A percentile compares a stretch with the other conserved stretches of the same genome.
Conservation (phyloP, 2,888 invertebrate genomes). For the Drosophila acutilabella region DNA sequence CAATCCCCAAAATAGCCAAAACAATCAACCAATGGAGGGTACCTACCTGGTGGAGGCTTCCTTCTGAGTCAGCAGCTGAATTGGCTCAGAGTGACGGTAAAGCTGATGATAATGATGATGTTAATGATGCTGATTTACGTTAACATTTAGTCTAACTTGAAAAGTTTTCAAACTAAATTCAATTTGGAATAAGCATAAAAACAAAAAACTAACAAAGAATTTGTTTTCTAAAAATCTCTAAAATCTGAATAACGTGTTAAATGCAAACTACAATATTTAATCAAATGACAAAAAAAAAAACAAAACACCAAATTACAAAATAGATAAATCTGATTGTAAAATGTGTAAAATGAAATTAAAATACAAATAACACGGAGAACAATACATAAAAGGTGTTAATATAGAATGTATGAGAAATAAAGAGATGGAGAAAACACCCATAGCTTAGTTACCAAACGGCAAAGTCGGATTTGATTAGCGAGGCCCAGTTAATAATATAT, state of each 20-base stretch:
- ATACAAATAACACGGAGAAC: slow-evolving; percentile 39
- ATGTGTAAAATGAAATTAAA: slow-evolving; percentile 47
- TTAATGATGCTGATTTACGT: slow-evolving; percentile 64
- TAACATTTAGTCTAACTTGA: slow-evolving; percentile 72
- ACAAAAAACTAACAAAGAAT: slow-evolving; percentile 25
- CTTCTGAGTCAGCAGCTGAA: slow-evolving; percentile 86
- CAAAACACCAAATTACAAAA: slow-evolving; percentile 35
- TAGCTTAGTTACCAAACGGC: slow-evolving; percentile 49
- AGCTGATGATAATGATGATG: slow-evolving; percentile 13
- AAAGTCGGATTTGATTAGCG: slow-evolving; percentile 73
- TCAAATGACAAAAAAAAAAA: slow-evolving; percentile 26
- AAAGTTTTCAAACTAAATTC: slow-evolving; percentile 71
- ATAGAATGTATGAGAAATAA: slow-evolving; percentile 7
- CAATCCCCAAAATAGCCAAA: slow-evolving; percentile 92
- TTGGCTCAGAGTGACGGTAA: slow-evolving; percentile 12
- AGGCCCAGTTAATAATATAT: slow-evolving; percentile 60
- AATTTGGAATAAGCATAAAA: slow-evolving; percentile 56
- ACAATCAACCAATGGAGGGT: slow-evolving; percentile 93
- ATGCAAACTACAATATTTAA: slow-evolving; percentile 38
- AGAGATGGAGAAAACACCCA: slow-evolving; percentile 15
- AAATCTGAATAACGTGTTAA: slow-evolving; percentile 73
- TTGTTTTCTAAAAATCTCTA: slow-evolving; percentile 57
- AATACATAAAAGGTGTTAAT: slow-evolving; percentile 39
- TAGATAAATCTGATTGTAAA: slow-evolving; percentile 49
- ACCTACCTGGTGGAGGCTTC: slow-evolving; percentile 94